phyloP scores from a whole-genome alignment of 1,140 invertebrate genomes.

The Scaptomyza hsui region DNA sequence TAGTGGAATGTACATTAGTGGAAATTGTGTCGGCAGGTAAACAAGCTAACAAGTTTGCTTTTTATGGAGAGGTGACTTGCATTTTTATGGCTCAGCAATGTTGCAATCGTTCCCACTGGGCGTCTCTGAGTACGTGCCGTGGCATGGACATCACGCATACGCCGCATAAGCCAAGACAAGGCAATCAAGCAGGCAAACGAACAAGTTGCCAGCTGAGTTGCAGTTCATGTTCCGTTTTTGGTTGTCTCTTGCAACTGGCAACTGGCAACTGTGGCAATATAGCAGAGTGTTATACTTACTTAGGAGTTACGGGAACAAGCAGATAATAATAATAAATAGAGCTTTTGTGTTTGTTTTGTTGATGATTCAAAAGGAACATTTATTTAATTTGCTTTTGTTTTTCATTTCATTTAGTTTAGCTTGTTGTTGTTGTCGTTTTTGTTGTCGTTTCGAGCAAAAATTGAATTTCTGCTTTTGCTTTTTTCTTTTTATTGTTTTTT shows the following conservation, averaged over 20 bases:
- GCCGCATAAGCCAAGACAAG: conserved; percentile 42
- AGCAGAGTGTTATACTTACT: conserved; percentile 3
- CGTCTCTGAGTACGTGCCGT: conserved; percentile 26
- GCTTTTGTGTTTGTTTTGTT: conserved; percentile 53
- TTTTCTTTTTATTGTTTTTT: conserved; percentile 40
- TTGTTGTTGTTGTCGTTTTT: conserved; percentile 37
- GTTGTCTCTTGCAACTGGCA: conserved; percentile 6
- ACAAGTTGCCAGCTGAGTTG: conserved; percentile 11
- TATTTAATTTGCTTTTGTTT: conserved; percentile 79
- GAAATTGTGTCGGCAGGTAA: no score
- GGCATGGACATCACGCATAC: conserved; percentile 53
- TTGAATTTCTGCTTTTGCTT: conserved; percentile 70
- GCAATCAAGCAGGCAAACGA: conserved; percentile 32
- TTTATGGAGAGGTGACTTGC: not conserved
- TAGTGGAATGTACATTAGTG: no score
- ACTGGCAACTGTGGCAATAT: not conserved
- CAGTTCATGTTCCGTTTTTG: not conserved
- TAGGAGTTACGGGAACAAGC: not conserved
- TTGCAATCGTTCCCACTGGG: conserved; percentile 2
- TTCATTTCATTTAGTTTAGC: conserved; percentile 41
- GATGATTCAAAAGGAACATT: conserved; percentile 82
- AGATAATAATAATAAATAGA: conserved; percentile 40
- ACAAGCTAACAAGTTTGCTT: not conserved
- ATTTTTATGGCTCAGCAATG: not conserved
- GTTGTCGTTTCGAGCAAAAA: conserved; percentile 56